Evolutionary conservation across 2,888 invertebrate species (phyloP), one percentile per base, ranked within the genome.

Genomic region (Brachypterus glaber): DNA sequence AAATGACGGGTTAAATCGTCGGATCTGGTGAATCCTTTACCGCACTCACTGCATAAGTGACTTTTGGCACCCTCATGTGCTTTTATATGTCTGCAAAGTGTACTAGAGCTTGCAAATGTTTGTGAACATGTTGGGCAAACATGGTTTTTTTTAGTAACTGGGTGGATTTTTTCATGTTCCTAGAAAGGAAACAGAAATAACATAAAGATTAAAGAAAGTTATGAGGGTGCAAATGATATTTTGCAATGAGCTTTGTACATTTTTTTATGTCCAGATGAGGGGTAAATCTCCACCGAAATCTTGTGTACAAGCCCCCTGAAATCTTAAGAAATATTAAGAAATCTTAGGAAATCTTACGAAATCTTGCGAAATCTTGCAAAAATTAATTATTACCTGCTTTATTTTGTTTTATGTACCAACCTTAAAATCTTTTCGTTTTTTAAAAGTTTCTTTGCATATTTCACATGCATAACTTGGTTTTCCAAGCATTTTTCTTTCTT

Each of bases 41-140:
- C 64, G 45, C 65, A 65, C 46, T 65, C 62, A 31, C 50, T 61
- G 46, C 65, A 66, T n/a, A 63, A 43, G 42, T 64, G 64, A 21
- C 56, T 46, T 47, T 59, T 64, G 2, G 57, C 57, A 14, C 57
- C 58, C 30, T 63, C 60, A 39, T 63, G 64, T 4, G 60, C 55
- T 7, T 49, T 48, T 51, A 58, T 57, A 43, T 68, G 68, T 16
- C 67, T 50, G 33, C 64, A 63, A 17, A 68, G 53, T 2, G 66
- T 66, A 44, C 66, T 67, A 3, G 64, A 58, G 49, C 65, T 66
- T 2, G 66, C 58, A 49, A 69, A 69, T 3, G 49, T 54, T 50
- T 66, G 62, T 41, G 62, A 58, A 46, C 69, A 69, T 12, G 60
- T 50, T 44, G 60, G 57, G 45, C 69, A 68, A 13, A 53, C 54